Evolutionary conservation across 1,140 invertebrate species (phyloP).

Genomic region (Drosophila parvula): DNA sequence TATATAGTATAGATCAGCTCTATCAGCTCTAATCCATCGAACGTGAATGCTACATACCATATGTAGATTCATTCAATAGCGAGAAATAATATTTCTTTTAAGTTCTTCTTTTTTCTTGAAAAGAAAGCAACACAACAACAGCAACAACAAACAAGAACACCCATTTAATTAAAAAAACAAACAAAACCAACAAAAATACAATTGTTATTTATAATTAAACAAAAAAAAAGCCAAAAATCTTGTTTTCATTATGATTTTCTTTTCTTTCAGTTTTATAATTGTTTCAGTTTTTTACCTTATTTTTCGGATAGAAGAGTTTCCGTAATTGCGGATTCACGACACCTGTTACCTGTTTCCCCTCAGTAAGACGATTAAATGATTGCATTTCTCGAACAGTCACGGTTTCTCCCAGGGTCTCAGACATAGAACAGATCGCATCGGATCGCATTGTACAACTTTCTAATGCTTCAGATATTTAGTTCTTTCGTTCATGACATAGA

Average conservation of each 20-base stretch:
- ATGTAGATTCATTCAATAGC: conserved; percentile 44
- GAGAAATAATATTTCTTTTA: conserved; percentile 51
- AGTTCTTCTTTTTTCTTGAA: conserved; percentile 41
- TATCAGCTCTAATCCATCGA: conserved; percentile 42
- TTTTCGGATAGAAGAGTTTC: conserved; percentile 35
- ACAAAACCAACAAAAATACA: conserved; percentile 59
- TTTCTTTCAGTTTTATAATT: conserved; percentile 30
- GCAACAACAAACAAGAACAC: conserved; percentile 52
- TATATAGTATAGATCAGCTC: conserved; percentile 15
- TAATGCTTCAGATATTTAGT: conserved; percentile 17
- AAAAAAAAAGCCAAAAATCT: conserved; percentile 71
- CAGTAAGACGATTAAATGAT: conserved; percentile 11
- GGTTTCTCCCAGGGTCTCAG: conserved; percentile 68
- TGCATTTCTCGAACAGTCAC: conserved; percentile 47
- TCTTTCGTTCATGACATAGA: conserved; percentile 20
- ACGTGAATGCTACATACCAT: conserved; percentile 20
- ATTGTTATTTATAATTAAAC: conserved; percentile 83
- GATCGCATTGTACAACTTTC: conserved; percentile 38
- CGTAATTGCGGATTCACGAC: conserved; percentile 3
- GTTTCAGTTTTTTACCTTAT: conserved; percentile 24
- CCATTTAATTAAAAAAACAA: conserved; percentile 73
- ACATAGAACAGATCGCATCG: conserved; percentile 38
- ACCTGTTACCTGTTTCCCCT: conserved; percentile 8
- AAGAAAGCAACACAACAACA: conserved; percentile 58
- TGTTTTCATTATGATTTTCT: conserved; percentile 70